phyloP scores from a whole-genome alignment of 1,140 invertebrate species.

The Bombus impatiens region DNA sequence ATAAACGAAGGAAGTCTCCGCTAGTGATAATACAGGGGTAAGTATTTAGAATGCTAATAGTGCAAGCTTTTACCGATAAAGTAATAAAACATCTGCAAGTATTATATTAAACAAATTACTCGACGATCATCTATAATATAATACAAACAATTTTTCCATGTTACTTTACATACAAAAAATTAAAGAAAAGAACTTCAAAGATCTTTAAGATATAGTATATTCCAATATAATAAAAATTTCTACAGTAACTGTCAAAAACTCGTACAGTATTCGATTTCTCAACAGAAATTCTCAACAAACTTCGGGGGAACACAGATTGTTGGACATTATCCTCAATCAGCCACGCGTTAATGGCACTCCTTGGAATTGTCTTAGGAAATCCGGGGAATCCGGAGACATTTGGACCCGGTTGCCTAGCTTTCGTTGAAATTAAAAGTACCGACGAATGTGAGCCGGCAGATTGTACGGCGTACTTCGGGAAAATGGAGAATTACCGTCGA shows the following conservation, averaged over 20 bases:
- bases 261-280: background rate
- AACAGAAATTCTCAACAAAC: background rate
- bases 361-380: background rate
- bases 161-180: background rate
- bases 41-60: constrained; percentile 1
- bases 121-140: too few relatives aligned
- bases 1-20: constrained; percentile 10
- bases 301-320: background rate
- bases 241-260: background rate
- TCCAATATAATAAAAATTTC: background rate
- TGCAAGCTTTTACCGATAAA: background rate
- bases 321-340: background rate
- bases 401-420: background rate
- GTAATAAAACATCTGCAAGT: background rate
- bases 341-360: background rate
- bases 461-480: background rate
- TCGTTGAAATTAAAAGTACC: constrained; percentile 9
- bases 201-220: background rate
- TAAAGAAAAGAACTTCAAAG: background rate
- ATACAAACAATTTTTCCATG: background rate
- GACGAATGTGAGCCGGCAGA: background rate
- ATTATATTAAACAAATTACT: background rate
- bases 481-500: background rate
- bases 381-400: background rate
- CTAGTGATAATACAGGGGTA: background rate